Conservation (phyloP, 2,113 vertebrate genomes). For the Anhinga rufa region DNA sequence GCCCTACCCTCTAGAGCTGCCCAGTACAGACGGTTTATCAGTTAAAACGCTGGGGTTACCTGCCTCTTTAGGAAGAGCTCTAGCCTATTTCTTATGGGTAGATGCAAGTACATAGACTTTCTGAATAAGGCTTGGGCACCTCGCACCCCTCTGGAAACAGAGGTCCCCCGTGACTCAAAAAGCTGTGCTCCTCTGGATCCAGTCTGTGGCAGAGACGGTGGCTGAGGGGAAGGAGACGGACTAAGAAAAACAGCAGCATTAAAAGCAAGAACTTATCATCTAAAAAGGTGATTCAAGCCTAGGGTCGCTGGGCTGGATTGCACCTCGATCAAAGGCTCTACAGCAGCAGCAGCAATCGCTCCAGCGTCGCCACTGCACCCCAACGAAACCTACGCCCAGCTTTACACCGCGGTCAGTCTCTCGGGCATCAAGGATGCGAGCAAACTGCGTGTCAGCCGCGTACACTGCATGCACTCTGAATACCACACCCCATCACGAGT, state of each 20-base stretch:
- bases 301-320: not conserved
- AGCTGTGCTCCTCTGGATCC: not conserved
- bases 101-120: not conserved
- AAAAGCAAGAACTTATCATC: not conserved
- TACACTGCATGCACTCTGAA: fast-evolving
- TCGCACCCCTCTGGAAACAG: not conserved
- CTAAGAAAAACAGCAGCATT: not conserved
- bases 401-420: fast-evolving
- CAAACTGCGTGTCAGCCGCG: fast-evolving
- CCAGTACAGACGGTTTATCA: not conserved
- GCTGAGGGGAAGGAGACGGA: not conserved
- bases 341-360: not conserved
- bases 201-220: fast-evolving
- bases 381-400: not conserved
- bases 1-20: not conserved
- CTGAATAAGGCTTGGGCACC: not conserved
- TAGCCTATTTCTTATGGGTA: not conserved
- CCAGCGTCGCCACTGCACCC: not conserved
- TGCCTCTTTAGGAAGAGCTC: not conserved
- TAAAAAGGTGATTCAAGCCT: conserved; percentile 14
- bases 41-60: fast-evolving
- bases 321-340: not conserved
- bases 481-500: no score
- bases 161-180: not conserved
- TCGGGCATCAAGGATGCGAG: not conserved